These are phyloP conservation scores for Lobophora halterata DNA, from an alignment of 2,888 invertebrate genomes.

Conservation along the genomic window DNA sequence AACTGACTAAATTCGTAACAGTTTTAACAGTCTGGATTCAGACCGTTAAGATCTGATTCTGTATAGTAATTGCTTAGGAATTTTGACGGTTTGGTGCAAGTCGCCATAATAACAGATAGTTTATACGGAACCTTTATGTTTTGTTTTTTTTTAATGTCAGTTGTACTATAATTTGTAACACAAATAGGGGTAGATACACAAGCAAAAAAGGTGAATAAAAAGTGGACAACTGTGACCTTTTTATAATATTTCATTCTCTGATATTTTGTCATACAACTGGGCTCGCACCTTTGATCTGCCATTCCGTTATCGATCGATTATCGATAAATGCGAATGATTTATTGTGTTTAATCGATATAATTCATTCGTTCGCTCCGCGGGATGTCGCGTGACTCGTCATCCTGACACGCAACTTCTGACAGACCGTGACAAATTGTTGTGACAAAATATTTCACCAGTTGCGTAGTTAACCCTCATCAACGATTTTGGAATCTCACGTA, in stretches of 20 bases:
- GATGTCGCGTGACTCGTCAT: conserved; percentile 54
- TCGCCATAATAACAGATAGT: no score
- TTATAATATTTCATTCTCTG: conserved; percentile 44
- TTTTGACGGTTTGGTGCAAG: no score
- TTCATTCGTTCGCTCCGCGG: conserved; percentile 59
- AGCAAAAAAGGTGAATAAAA: conserved; percentile 40
- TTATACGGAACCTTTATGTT: no score
- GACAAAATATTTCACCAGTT: conserved; percentile 81
- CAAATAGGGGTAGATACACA: conserved; percentile 57
- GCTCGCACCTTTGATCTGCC: conserved; percentile 61
- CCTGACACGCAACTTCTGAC: conserved; percentile 69
- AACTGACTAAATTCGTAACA: no score
- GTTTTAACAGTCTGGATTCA: no score
- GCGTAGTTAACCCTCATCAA: conserved; percentile 63
- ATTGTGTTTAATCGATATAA: conserved; percentile 72
- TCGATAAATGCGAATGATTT: conserved; percentile 67
- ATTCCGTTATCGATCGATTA: conserved; percentile 71
- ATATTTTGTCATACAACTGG: conserved; percentile 65
- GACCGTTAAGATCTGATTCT: no score
- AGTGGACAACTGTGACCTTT: conserved; percentile 38
- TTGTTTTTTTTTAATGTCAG: no score
- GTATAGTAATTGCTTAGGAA: no score
- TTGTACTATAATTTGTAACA: conserved; percentile 60
- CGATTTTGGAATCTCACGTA: conserved; percentile 32
- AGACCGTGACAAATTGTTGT: conserved; percentile 77